A percentile compares a stretch with the other conserved stretches of the same genome.
Conservation (phyloP, 2,888 invertebrate genomes). For the Cantharis rufa region DNA sequence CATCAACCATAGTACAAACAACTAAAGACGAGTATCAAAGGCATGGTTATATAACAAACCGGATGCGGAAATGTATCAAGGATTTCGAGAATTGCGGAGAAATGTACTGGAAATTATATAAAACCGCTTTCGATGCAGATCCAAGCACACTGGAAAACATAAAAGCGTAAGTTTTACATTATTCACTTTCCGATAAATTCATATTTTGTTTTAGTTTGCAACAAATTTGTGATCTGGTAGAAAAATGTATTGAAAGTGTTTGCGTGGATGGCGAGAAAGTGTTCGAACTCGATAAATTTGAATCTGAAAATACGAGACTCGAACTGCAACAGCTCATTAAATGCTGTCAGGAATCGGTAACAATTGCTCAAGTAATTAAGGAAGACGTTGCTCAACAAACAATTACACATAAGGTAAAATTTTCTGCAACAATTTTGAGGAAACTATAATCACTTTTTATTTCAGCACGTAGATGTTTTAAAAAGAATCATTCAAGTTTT, state of each 20-base stretch:
- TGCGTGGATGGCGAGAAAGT: conserved; percentile 58
- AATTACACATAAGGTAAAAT: conserved; percentile 56
- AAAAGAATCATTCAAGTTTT: conserved; percentile 66
- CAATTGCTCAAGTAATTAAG: conserved; percentile 50
- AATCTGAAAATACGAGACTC: conserved; percentile 51
- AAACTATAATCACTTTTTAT: conserved; percentile 12
- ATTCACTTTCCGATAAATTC: neutral
- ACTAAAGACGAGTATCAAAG: conserved; percentile 78
- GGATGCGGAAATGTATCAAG: conserved; percentile 75
- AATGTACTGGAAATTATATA: conserved; percentile 76
- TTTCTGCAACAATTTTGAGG: neutral
- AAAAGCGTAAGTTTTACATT: conserved; percentile 61
- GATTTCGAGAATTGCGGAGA: conserved; percentile 75
- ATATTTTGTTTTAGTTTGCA: conserved; percentile 64
- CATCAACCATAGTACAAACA: conserved; percentile 77
- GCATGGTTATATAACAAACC: conserved; percentile 79
- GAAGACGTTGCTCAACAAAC: conserved; percentile 49
- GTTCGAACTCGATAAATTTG: conserved; percentile 50
- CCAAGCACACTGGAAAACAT: conserved; percentile 75
- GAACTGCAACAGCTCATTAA: conserved; percentile 56
- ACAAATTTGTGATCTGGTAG: conserved; percentile 77
- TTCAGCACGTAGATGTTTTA: conserved; percentile 61
- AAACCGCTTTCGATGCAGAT: conserved; percentile 86
- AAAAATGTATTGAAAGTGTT: conserved; percentile 74
- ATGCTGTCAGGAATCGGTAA: conserved; percentile 54